Evolutionary conservation across 1,140 invertebrate genomes (phyloP), one percentile per base, ranked within the genome.

Genomic region (Belonocnema kinseyi): DNA sequence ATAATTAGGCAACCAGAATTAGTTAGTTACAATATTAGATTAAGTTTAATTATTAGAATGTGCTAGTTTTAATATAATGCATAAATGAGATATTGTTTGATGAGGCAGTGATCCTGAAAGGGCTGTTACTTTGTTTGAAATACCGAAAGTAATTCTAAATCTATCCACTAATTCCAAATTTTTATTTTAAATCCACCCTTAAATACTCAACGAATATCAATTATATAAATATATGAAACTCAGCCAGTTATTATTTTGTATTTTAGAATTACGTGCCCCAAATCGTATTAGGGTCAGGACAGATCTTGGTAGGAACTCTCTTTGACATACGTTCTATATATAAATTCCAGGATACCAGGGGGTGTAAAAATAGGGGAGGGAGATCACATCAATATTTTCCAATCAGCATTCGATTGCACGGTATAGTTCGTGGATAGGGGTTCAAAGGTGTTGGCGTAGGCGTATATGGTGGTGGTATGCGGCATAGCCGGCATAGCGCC

Each of bases 361-460:
- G 71, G 50, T 19, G 19, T 26, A 33, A 66, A 73, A 73, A 75
- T 40, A 72, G 73, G 75, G 72, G 40, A 75, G 72, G 70, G 50
- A 79, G 79, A 82, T 72, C 73, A 79, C 80, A 88, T 88, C 87
- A 88, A 90, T 90, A 90, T 90, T 89, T 87, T 90, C 83, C 86
- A 90, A 90, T 90, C 89, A 89, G 85, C 88, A 90, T 89, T 89
- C 87, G 86, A 88, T 88, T 86, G 82, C 85, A 70, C 81, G 84
- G 76, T 81, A 82, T 83, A 85, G 80, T 85, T 83, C 66, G 78
- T 74, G 75, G 71, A 80, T 80, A 81, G 78, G 78, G 82, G 52
- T 73, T 50, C 50, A 66, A 66, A 14, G 75, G 61, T 82, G 75
- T 50, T 70, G 72, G 80, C 72, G 83, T 87, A 80, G 85, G 86